A percentile compares a stretch with the other conserved stretches of the same genome.
These are phyloP conservation scores for Equus quagga DNA, from an alignment of 2,113 vertebrate species.

Conservation along the genomic window DNA sequence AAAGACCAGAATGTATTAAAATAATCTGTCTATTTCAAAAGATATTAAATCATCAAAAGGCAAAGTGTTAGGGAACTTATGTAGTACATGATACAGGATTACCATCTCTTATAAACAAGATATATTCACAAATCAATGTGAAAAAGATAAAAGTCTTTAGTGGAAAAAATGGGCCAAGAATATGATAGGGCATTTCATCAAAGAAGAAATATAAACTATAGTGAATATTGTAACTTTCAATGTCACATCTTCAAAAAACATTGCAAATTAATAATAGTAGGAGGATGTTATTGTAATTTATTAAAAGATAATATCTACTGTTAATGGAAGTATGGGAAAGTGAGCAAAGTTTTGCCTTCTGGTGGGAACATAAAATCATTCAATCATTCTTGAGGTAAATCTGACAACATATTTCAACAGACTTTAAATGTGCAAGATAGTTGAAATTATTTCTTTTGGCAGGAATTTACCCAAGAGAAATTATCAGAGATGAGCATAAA, in stretches of 20 bases:
- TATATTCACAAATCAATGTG: background rate
- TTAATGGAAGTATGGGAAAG: background rate
- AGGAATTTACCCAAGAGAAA: background rate
- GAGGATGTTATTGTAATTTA: background rate
- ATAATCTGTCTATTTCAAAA: background rate
- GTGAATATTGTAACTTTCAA: background rate
- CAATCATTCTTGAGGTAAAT: background rate
- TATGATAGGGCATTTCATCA: background rate
- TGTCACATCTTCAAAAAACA: background rate
- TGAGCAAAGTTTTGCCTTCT: background rate
- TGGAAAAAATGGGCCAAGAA: background rate
- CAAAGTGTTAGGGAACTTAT: background rate
- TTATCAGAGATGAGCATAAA: background rate
- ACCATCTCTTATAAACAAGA: background rate
- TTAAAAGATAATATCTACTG: background rate
- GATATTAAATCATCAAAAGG: background rate
- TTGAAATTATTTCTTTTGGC: background rate
- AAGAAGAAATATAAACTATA: background rate
- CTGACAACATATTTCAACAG: background rate
- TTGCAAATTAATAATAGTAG: background rate
- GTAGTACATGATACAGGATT: background rate
- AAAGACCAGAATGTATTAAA: background rate
- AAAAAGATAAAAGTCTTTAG: background rate
- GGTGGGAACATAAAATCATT: background rate
- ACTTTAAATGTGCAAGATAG: background rate